These are phyloP conservation scores for Ceratosolen fusciceps DNA, from an alignment of 1,140 invertebrate genomes.

Conservation along the genomic window DNA sequence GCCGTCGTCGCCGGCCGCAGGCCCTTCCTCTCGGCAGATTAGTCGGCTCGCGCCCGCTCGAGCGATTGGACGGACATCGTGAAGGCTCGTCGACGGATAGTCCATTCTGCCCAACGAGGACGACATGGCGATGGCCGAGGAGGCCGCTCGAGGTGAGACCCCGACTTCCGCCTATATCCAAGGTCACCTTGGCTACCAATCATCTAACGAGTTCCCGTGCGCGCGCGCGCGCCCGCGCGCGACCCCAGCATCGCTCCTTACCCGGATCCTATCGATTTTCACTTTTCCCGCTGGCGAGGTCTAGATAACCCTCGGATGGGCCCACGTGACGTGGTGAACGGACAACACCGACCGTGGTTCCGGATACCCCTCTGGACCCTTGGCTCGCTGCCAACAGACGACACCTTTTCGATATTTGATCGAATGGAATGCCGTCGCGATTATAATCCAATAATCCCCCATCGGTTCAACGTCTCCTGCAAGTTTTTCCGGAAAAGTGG, in stretches of 20 bases:
- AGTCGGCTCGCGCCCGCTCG: not conserved
- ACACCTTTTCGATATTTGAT: not conserved
- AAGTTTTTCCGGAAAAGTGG: not conserved
- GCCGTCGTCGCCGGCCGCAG: conserved; percentile 17
- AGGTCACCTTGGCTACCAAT: not conserved
- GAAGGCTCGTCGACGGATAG: not conserved
- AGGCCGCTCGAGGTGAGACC: conserved; percentile 19
- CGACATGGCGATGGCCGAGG: conserved; percentile 28
- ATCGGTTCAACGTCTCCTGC: not conserved
- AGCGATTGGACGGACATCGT: not conserved
- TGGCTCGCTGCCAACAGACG: not conserved
- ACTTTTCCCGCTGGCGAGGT: too few species aligned
- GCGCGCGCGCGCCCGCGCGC: not conserved
- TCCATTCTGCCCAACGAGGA: too few species aligned
- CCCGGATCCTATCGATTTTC: conserved; percentile 15
- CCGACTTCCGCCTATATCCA: not conserved
- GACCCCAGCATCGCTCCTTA: not conserved
- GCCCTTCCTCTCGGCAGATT: conserved; percentile 10
- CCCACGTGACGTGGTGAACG: not conserved
- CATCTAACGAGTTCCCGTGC: conserved; percentile 2
- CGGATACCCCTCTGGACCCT: not conserved
- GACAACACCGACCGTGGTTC: not conserved
- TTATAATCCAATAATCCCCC: too few species aligned
- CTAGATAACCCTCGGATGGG: not conserved
- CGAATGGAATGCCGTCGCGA: not conserved